Conservation (phyloP, 2,113 vertebrate genomes). For the Ranitomeya imitator region DNA sequence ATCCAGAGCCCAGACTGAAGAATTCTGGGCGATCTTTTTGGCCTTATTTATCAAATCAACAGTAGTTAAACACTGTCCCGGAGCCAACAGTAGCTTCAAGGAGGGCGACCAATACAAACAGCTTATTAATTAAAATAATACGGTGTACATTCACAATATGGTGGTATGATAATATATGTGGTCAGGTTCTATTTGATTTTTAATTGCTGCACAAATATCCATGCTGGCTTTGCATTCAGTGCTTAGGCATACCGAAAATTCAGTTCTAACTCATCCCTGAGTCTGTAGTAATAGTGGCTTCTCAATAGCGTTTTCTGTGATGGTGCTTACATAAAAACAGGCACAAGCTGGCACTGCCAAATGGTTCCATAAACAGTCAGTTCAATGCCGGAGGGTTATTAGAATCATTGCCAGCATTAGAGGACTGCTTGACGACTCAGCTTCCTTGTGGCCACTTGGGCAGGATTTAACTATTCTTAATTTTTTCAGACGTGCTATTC, state of each 20-base stretch:
- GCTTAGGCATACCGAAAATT: not conserved
- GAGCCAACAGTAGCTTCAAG: conserved; percentile 74
- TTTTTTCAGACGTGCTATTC: no score
- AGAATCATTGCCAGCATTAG: no score
- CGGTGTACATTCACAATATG: conserved; percentile 70
- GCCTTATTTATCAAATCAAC: conserved; percentile 80
- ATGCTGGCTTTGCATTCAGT: conserved; percentile 55
- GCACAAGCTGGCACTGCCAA: not conserved
- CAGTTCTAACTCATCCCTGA: not conserved
- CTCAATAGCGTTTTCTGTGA: not conserved
- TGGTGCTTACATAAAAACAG: not conserved
- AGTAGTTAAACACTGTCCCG: conserved; percentile 58
- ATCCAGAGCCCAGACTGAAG: conserved; percentile 73
- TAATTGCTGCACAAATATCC: conserved; percentile 77
- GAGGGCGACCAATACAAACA: conserved; percentile 69
- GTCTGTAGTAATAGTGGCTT: not conserved
- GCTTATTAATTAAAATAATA: conserved; percentile 69
- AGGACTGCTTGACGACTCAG: no score
- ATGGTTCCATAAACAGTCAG: not conserved
- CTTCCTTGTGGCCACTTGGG: no score
- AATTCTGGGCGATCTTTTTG: conserved; percentile 68
- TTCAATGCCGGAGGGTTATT: not conserved
- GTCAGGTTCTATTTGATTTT: conserved; percentile 72
- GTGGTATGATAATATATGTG: conserved; percentile 72
- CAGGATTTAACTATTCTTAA: no score